Percentiles rank a stretch among this genome's conserved stretches.
Conservation (phyloP, 2,113 vertebrate species). For the Verasper variegatus region DNA sequence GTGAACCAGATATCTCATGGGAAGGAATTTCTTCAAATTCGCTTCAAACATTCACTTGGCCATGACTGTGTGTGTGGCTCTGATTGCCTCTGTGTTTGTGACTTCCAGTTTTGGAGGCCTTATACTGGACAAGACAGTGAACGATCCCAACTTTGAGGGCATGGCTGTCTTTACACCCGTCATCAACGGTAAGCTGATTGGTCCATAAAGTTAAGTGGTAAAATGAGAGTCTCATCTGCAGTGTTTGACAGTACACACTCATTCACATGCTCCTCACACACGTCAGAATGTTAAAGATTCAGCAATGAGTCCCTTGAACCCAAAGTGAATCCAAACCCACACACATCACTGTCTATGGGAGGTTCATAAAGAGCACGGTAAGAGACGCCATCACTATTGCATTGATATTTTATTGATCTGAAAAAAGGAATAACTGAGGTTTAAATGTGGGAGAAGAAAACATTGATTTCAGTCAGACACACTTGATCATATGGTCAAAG, state of each 20-base stretch:
- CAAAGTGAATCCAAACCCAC: neutral
- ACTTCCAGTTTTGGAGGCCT: constrained; percentile 90
- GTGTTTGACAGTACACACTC: no score
- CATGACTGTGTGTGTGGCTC: neutral
- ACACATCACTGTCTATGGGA: neutral
- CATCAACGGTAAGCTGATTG: constrained; percentile 89
- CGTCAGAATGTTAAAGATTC: neutral
- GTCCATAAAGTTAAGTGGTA: no score
- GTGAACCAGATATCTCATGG: no score
- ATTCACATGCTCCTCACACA: no score
- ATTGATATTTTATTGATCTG: neutral
- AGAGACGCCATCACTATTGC: neutral
- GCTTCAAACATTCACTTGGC: no score
- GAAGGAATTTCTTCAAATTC: no score
- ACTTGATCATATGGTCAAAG: no score
- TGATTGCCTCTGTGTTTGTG: constrained; percentile 20
- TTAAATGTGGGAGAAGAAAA: no score
- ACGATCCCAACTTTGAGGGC: constrained; percentile 88
- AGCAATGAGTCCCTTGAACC: neutral
- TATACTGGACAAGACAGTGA: constrained; percentile 93
- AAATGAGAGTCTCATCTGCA: no score
- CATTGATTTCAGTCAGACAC: no score
- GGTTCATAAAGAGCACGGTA: neutral
- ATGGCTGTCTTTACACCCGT: constrained; percentile 97
- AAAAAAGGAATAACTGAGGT: neutral